Conservation (phyloP, 53 echinoderm and acorn worm genomes). For the Glandiceps talaboti region DNA sequence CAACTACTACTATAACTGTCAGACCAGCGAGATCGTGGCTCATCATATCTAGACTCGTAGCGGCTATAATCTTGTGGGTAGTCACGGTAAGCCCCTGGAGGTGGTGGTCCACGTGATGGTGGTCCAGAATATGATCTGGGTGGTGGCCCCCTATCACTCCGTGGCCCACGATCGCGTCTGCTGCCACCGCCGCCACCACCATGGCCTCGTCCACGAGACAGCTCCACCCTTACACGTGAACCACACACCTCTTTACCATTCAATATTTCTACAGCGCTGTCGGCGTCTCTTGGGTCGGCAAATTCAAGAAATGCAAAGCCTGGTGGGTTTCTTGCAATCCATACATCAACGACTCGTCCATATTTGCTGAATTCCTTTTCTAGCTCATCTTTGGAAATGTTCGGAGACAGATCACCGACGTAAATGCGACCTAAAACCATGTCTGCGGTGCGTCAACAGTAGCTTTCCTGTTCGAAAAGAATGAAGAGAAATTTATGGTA, state of each 20-base stretch:
- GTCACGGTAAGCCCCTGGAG: slow-evolving; percentile 23
- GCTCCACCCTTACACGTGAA: slow-evolving; percentile 72
- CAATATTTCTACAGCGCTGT: slow-evolving; percentile 53
- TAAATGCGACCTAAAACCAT: slow-evolving; percentile 23
- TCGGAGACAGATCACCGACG: slow-evolving; percentile 54
- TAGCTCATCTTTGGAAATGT: slow-evolving; percentile 59
- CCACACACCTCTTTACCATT: slow-evolving; percentile 68
- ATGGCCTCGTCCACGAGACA: slow-evolving; percentile 52
- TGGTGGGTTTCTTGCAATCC: slow-evolving; percentile 95
- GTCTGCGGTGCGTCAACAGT: background rate
- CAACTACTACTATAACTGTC: background rate
- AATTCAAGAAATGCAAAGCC: slow-evolving; percentile 97
- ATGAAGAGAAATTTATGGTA: background rate
- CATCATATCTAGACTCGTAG: background rate
- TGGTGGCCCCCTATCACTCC: slow-evolving; percentile 34
- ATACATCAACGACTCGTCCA: slow-evolving; percentile 67
- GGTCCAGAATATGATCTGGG: background rate
- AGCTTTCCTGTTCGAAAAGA: background rate
- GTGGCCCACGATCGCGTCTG: slow-evolving; percentile 42
- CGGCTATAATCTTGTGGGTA: slow-evolving; percentile 16
- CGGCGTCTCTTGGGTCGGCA: slow-evolving; percentile 47
- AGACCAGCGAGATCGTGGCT: background rate
- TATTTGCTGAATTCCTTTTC: slow-evolving; percentile 62
- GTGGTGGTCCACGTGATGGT: slow-evolving; percentile 12
- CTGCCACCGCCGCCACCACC: slow-evolving; percentile 50